Conservation (phyloP, 2,113 vertebrate species). For the Gnathonemus longibarbis region DNA sequence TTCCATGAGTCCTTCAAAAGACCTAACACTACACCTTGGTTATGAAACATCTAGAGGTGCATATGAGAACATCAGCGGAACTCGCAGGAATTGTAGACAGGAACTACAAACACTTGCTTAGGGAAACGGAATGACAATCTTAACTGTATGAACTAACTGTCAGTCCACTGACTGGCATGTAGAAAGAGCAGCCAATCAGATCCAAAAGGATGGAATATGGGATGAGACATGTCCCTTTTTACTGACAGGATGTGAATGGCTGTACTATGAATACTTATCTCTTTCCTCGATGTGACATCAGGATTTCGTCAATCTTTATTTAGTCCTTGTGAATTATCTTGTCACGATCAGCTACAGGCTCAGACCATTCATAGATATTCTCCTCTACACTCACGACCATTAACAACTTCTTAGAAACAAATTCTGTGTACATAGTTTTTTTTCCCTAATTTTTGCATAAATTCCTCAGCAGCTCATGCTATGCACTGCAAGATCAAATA, state of each 20-base stretch:
- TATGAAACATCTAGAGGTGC: neutral
- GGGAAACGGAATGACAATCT: neutral
- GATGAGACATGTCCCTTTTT: neutral
- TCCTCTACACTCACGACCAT: neutral
- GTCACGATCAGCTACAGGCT: neutral
- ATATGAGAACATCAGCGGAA: neutral
- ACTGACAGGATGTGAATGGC: neutral
- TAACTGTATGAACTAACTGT: neutral
- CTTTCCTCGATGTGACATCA: neutral
- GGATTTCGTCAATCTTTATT: neutral
- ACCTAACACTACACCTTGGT: neutral
- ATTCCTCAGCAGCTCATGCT: neutral
- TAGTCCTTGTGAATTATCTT: constrained; percentile 1
- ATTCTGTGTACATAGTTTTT: neutral
- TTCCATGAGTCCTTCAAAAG: neutral
- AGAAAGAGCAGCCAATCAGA: neutral
- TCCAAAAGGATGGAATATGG: neutral
- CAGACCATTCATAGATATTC: neutral
- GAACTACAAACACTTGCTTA: neutral
- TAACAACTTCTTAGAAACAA: neutral
- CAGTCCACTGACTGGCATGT: neutral
- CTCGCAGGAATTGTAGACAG: neutral
- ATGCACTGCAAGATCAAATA: neutral
- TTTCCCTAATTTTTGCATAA: neutral
- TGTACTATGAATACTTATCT: neutral